Evolutionary conservation across 2,888 invertebrate genomes (phyloP).

Genomic region (Aphrophora alni): DNA sequence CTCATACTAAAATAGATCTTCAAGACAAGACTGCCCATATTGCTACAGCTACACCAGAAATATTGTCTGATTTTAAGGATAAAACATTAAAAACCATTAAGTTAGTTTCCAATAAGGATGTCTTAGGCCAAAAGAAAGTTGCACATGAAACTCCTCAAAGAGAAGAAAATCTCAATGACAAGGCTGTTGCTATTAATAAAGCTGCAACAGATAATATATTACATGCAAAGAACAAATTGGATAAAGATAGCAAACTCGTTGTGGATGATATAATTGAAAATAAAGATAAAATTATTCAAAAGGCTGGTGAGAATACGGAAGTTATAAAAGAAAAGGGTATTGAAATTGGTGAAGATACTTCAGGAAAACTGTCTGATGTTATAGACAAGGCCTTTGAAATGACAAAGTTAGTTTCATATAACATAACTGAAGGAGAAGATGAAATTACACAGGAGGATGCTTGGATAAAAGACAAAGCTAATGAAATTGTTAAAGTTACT

Average conservation of each 20-base stretch:
- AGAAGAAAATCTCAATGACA: neutral
- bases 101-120: too few species aligned
- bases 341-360: neutral
- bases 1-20: too few species aligned
- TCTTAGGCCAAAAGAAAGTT: too few species aligned
- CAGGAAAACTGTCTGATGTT: neutral
- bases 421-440: neutral
- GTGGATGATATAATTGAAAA: neutral
- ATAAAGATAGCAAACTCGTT: neutral
- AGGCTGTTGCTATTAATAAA: neutral
- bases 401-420: neutral
- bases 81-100: too few species aligned
- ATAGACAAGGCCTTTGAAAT: neutral
- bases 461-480: neutral
- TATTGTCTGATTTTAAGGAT: too few species aligned
- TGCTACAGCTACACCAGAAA: too few species aligned
- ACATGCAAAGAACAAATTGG: neutral
- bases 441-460: neutral
- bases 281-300: neutral
- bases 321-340: neutral
- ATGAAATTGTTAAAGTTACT: neutral
- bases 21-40: neutral
- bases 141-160: too few species aligned
- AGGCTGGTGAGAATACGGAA: neutral
- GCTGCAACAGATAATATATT: neutral